Evolutionary conservation across 2,888 invertebrate genomes (phyloP).

Genomic region (Portevinia maculata): DNA sequence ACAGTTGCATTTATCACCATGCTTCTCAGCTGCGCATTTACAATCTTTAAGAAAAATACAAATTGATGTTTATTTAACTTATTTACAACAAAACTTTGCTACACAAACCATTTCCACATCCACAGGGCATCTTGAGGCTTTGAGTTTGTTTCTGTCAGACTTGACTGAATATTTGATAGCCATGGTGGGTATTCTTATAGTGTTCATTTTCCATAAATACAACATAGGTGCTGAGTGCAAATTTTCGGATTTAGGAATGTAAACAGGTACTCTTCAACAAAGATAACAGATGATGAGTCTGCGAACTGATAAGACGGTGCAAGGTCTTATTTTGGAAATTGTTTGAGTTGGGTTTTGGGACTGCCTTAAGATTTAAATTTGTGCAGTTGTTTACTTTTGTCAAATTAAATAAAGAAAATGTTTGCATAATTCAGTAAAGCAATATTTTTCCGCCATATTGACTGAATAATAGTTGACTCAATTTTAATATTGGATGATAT

Average conservation of each 20-base stretch:
- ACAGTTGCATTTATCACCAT: constrained; percentile 25
- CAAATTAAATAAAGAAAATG: no score
- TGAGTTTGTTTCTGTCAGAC: background rate
- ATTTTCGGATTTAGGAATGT: background rate
- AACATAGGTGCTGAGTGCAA: constrained; percentile 32
- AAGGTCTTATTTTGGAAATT: background rate
- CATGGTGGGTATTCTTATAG: constrained; percentile 12
- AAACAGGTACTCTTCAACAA: background rate
- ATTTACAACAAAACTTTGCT: background rate
- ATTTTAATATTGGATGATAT: no score
- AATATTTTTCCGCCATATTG: no score
- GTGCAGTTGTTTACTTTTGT: no score
- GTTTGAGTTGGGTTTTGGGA: background rate
- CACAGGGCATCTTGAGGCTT: constrained; percentile 26
- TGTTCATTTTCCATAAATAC: background rate
- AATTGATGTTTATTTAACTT: no score
- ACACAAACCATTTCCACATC: constrained; percentile 26
- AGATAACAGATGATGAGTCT: constrained; percentile 2
- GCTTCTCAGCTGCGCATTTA: constrained; percentile 23
- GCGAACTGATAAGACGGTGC: background rate
- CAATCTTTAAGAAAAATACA: constrained; percentile 7
- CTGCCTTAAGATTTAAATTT: no score
- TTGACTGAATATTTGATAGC: background rate
- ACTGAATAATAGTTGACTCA: no score
- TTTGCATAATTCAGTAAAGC: no score